Evolutionary conservation across 30 jellyfish, hydroid and myxozoan species (phyloP), one percentile per base, ranked within the genome.

Genomic region (Rhopilema esculentum): DNA sequence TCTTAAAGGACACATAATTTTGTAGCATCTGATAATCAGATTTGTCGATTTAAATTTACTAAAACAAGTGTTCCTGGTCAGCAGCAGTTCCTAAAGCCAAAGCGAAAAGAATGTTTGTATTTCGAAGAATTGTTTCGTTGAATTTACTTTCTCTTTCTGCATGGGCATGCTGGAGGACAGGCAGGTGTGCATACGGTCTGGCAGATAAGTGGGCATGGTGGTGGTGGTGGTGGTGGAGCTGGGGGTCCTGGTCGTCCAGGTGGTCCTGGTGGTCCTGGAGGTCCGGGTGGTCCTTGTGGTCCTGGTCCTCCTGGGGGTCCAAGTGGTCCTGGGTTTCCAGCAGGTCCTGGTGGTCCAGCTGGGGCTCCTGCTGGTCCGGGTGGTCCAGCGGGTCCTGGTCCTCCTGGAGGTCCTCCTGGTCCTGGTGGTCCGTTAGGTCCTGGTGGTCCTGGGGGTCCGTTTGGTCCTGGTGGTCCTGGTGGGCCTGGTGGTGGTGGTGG

Each of bases 401-500:
- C 88, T 84, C 97, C 97, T 77, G 95, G 97, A 33, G 97, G 97
- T 85, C 97, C 97, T 66, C 88, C 89, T 57, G 97, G 97, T 91
- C 97, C 97, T 4, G 97, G 97, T 66, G 99, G 99, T 88, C 99
- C 99, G 84, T 96, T 91, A 4, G 99, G 99, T 96, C 99, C 99
- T 33, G 96, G 85, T 49, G 97, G 97, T 88, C 99, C 99, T 77
- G 98, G 98, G 53, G 97, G 97, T 86, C 99, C 99, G 91, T 77
- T 88, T 50, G 99, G 99, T 92, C 99, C 99, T 88, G 97, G 98
- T 70, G 99, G 92, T 26, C 99, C 99, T 87, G 99, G 98, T 92
- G 99, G 99, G 91, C 98, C 98, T 77, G 99, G 99, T 92, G 99
- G 99, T 79, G 98, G 99, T 86, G 99, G 98, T 74, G 99, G 99